Percentiles rank a stretch among this genome's conserved stretches.
These are phyloP conservation scores for Oxyruncus cristatus DNA, from an alignment of 2,113 vertebrate species.

Conservation along the genomic window DNA sequence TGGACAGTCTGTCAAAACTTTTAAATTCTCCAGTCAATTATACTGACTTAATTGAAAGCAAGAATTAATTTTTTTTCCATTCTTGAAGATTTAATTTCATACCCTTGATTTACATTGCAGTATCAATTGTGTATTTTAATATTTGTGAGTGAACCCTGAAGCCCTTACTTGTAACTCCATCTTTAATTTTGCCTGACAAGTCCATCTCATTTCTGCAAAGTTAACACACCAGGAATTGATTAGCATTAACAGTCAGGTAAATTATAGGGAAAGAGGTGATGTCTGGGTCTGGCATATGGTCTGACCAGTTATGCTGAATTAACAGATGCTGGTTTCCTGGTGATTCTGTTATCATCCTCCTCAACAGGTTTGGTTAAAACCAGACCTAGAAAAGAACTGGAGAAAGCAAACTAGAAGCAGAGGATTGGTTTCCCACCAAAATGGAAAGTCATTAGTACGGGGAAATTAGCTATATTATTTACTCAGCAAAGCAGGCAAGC, in stretches of 20 bases:
- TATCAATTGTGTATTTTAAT: not conserved
- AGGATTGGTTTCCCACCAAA: not conserved
- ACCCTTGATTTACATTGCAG: not conserved
- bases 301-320: fast-evolving
- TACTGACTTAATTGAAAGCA: not conserved
- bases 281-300: not conserved
- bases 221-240: not conserved
- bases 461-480: not conserved
- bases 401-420: not conserved
- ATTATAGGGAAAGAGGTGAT: not conserved
- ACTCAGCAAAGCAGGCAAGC: not conserved
- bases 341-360: not conserved
- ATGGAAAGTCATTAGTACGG: not conserved
- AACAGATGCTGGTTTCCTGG: not conserved
- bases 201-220: not conserved
- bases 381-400: not conserved
- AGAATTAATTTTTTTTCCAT: not conserved
- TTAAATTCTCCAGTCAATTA: not conserved
- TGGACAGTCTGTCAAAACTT: not conserved
- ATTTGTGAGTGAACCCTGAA: not conserved
- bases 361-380: not conserved
- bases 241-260: not conserved
- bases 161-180: not conserved
- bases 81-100: not conserved
- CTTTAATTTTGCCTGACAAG: not conserved